Conservation (phyloP, 2,888 invertebrate species). For the Ganaspis brasiliensis region DNA sequence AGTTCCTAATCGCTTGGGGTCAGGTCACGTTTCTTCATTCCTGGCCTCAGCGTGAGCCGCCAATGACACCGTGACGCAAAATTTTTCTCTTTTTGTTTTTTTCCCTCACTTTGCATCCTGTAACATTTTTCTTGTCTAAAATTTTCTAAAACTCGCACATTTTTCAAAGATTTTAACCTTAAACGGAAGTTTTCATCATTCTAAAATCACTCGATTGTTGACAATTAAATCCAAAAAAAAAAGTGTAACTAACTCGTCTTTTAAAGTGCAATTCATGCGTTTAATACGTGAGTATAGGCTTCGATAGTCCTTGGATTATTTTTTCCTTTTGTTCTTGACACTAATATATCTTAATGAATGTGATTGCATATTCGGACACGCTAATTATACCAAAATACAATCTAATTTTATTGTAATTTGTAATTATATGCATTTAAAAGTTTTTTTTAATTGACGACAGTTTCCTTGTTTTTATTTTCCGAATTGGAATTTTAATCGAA, state of each 20-base stretch:
- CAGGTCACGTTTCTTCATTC: constrained; percentile 67
- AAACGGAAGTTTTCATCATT: too few species aligned
- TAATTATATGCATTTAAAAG: too few species aligned
- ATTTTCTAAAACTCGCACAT: background rate
- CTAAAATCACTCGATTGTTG: too few species aligned
- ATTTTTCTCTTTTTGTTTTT: constrained; percentile 6
- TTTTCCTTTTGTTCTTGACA: background rate
- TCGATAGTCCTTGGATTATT: background rate
- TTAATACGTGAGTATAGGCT: background rate
- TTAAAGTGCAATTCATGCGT: background rate
- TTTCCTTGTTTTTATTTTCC: too few species aligned
- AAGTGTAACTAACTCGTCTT: background rate
- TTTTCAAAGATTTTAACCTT: background rate
- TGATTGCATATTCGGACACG: background rate
- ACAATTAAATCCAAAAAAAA: too few species aligned
- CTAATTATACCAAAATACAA: background rate
- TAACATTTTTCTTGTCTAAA: background rate
- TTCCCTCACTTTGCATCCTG: background rate
- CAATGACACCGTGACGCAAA: constrained; percentile 14
- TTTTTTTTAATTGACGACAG: too few species aligned
- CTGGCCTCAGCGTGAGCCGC: constrained; percentile 60
- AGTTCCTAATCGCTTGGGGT: constrained; percentile 64
- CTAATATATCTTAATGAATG: background rate
- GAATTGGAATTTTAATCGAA: too few species aligned
- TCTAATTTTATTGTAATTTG: background rate